Percentiles rank a stretch among this genome's conserved stretches.
These are phyloP conservation scores for Prosopocoilus inquinatus DNA, from an alignment of 2,888 invertebrate species.

Conservation along the genomic window DNA sequence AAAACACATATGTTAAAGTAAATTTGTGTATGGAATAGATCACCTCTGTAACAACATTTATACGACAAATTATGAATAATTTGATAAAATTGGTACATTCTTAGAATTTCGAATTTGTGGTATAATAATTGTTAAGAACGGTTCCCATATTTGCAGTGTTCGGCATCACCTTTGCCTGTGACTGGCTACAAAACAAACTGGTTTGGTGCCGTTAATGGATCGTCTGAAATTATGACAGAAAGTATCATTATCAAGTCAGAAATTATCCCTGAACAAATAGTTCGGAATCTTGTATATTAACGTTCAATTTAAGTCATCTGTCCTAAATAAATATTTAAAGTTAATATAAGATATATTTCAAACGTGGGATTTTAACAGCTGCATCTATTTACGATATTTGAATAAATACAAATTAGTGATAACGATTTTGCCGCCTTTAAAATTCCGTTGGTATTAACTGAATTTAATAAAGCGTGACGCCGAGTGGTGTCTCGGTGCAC, in stretches of 20 bases:
- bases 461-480: too few relatives aligned
- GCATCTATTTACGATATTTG: constrained; percentile 27
- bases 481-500: constrained; percentile 1
- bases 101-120: constrained; percentile 17
- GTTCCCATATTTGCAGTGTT: constrained; percentile 15
- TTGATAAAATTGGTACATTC: constrained; percentile 22
- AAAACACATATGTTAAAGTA: too few relatives aligned
- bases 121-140: constrained; percentile 5
- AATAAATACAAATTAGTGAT: constrained; percentile 28
- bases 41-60: neutral
- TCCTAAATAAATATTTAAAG: constrained; percentile 30
- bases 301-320: constrained; percentile 28
- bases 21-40: neutral
- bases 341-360: constrained; percentile 20
- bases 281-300: constrained; percentile 14
- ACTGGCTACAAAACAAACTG: neutral
- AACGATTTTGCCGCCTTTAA: constrained; percentile 22
- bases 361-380: constrained; percentile 28
- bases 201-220: neutral
- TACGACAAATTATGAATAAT: constrained; percentile 20
- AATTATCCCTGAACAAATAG: constrained; percentile 15
- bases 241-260: constrained; percentile 12
- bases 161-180: constrained; percentile 5
- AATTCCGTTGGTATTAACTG: too few relatives aligned
- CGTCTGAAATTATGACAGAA: constrained; percentile 11